These are phyloP conservation scores for Gallinago media DNA, from an alignment of 2,113 vertebrate genomes.

Conservation along the genomic window DNA sequence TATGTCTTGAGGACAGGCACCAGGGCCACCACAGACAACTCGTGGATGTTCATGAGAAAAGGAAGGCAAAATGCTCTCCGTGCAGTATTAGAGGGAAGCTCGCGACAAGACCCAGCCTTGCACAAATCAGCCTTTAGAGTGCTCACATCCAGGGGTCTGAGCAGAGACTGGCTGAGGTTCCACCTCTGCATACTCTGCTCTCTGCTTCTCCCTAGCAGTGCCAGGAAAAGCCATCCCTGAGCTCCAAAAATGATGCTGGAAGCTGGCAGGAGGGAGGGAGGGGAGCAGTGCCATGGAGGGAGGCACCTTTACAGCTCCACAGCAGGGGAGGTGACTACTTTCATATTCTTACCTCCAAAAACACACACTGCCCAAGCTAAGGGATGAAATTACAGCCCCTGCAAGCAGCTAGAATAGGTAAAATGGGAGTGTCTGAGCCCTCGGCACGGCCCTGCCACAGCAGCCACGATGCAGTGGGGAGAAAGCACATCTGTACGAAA, in stretches of 20 bases:
- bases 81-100: not conserved
- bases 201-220: not conserved
- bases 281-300: not conserved
- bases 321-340: not conserved
- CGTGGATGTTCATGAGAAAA: not conserved
- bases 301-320: not conserved
- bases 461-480: accelerated
- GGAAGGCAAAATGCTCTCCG: not conserved
- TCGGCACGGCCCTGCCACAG: accelerated
- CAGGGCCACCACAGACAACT: not conserved
- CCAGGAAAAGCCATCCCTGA: not conserved
- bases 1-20: not conserved
- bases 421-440: not conserved
- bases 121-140: not conserved
- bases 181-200: not conserved
- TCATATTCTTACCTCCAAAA: not conserved
- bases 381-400: not conserved
- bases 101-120: not conserved
- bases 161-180: not conserved
- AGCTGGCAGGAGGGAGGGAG: not conserved
- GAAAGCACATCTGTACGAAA: not conserved
- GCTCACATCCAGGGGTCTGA: not conserved
- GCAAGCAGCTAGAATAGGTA: not conserved
- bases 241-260: not conserved
- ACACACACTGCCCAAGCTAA: not conserved